Percentiles rank a stretch among this genome's conserved stretches.
These are phyloP conservation scores for Volucella bombylans DNA, from an alignment of 2,888 invertebrate genomes.

Conservation along the genomic window DNA sequence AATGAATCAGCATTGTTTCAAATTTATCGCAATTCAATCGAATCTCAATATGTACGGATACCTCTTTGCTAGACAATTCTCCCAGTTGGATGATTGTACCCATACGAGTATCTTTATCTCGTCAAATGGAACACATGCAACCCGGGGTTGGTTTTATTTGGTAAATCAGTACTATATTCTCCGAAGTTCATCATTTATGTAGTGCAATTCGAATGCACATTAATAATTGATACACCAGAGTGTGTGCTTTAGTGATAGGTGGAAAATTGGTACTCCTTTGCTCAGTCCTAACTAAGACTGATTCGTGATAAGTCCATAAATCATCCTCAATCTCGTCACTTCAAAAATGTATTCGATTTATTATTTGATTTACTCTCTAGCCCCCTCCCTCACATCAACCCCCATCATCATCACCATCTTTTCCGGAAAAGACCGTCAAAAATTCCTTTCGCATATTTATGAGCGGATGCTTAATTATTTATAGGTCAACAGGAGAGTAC, in stretches of 20 bases:
- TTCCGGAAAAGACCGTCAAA: conserved; percentile 19
- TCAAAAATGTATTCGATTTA: conserved; percentile 67
- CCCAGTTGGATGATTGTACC: neutral
- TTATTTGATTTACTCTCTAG: conserved; percentile 58
- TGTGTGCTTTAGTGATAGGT: conserved; percentile 35
- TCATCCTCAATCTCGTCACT: conserved; percentile 53
- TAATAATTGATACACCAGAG: conserved; percentile 54
- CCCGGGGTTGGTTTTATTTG: neutral
- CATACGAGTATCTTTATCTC: conserved; percentile 13
- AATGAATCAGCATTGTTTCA: too few species aligned
- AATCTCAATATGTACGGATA: neutral
- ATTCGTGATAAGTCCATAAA: conserved; percentile 58
- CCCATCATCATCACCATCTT: conserved; percentile 24
- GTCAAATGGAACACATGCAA: conserved; percentile 13
- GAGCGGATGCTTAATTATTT: conserved; percentile 54
- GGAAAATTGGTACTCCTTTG: conserved; percentile 4
- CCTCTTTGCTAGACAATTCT: too few species aligned
- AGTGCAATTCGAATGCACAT: conserved; percentile 58
- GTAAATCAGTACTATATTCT: conserved; percentile 41
- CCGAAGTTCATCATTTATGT: conserved; percentile 51
- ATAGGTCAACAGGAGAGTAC: conserved; percentile 32
- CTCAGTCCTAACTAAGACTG: conserved; percentile 19
- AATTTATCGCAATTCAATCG: too few species aligned
- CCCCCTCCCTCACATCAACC: neutral
- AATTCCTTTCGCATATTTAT: conserved; percentile 52